Evolutionary conservation across 92 coral and sea anemone species (phyloP), one percentile per base, ranked within the genome.

Genomic region (Desmophyllum pertusum): DNA sequence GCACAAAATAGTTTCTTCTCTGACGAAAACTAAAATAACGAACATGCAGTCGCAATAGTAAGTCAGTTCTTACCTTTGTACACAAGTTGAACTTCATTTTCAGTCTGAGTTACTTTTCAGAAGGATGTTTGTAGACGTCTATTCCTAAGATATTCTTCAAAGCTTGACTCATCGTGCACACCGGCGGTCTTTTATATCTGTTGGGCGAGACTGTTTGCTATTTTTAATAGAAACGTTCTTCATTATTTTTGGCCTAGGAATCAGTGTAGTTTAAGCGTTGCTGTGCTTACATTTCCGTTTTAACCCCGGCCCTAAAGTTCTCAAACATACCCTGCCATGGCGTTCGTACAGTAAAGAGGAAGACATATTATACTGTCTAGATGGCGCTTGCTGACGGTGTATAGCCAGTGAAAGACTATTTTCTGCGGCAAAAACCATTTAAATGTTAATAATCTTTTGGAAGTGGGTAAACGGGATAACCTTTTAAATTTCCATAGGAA

Each of bases 11-110:
- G n/a, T n/a, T 18, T 46, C 3, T 13, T 46, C 52, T 0, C 0
- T 46, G 52, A 46, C 52, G 11, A 0, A 46, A 11, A 46, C 11
- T 13, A n/a, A 11, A 18, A 46, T 11, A 18, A 46, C 52, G 52
- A n/a, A 18, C 18, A 11, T 46, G 6, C 23, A n/a, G 33, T 25
- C 8, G 1, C 3, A 57, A 14, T 57, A 25, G 7, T 23, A 15
- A 57, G 33, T 57, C n/a, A n/a, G n/a, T 57, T 57, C 62, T 57
- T 25, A 57, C 64, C 64, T 57, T 57, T 57, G 30, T n/a, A 57
- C 13, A n/a, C 33, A 25, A 25, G 13, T 57, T 57, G 3, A 57
- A 57, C 64, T 3, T 57, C 64, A 57, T 57, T 57, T 57, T 53
- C 25, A 53, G 62, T n/a, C n/a, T n/a, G n/a, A n/a, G n/a, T n/a